Evolutionary conservation across 2,797 vertebrate species (phyloP), one percentile per base, ranked within the genome.

Genomic region (Typhlichthys subterraneus): DNA sequence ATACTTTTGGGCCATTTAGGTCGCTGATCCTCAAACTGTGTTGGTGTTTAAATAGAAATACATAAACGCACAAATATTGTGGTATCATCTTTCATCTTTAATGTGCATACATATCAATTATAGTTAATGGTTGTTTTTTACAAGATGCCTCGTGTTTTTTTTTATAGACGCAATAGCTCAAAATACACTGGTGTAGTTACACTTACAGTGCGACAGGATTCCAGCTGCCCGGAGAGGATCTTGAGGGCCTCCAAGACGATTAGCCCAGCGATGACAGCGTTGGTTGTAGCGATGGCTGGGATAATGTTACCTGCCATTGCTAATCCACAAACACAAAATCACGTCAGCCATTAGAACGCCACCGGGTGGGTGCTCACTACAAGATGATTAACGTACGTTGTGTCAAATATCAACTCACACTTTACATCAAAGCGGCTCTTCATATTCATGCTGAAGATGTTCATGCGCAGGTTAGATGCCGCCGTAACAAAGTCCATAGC

Each of bases 251-350:
- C 94, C 82, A 99, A 85, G 48, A 99, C 97, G 13, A 99, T 98
- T 61, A 99, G 94, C n/a, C 97, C 98, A n/a, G 98, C 97, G 45
- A 99, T 99, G 57, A 99, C 87, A 0, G 98, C 97, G 19, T 99
- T 99, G 67, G 98, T 99, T n/a, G 98, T 99, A 15, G 98, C 97
- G 23, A 99, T 98, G 38, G 98, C 98, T 56, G 98, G 97, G 76
- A 99, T 99, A 72, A 99, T 99, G 87, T 99, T 99, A 11, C 98
- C 98, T 5, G 97, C 98, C 97, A 99, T 99, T 54, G 97, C 96
- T 99, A 85, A 15, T 85, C 65, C 6, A 68, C n/a, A 31, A 17
- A 55, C 15, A 48, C 31, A 65, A 65, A 58, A 0, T 2, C 54
- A 76, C 12, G 38, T 14, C 12, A 46, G 61, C 4, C 38, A 38